Percentiles rank a stretch among this genome's conserved stretches.
These are phyloP conservation scores for Cebidichthys violaceus DNA, from an alignment of 2,113 vertebrate species.

Conservation along the genomic window DNA sequence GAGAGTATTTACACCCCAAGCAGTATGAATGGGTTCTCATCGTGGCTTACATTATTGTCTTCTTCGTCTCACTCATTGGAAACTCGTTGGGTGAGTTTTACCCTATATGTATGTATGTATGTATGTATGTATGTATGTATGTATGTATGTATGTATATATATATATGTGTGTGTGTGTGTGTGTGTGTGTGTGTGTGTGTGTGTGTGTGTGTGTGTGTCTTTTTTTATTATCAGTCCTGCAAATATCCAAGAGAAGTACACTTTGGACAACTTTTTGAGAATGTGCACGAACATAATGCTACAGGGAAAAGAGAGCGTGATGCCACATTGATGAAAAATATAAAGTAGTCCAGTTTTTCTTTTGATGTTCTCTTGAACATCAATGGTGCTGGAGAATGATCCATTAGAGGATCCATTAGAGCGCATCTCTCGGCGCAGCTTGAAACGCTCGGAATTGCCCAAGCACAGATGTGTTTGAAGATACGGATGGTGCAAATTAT, in stretches of 20 bases:
- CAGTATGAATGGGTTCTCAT: conserved; percentile 98
- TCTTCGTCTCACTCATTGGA: conserved; percentile 93
- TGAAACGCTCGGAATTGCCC: not conserved
- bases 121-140: no score
- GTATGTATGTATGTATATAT: no score
- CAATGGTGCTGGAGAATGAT: conserved; percentile 10
- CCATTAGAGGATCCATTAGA: not conserved
- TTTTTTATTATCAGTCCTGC: not conserved
- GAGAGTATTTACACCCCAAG: conserved; percentile 94
- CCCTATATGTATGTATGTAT: not conserved
- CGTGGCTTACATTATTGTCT: conserved; percentile 93
- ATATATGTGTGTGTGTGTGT: no score
- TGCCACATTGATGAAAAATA: not conserved
- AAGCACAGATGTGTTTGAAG: conserved; percentile 18
- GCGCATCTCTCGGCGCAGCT: not conserved
- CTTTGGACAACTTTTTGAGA: not conserved
- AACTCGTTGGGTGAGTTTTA: conserved; percentile 93
- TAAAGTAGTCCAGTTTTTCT: not conserved
- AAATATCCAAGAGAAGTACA: not conserved
- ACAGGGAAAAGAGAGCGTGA: not conserved
- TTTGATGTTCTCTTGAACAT: conserved; percentile 8
- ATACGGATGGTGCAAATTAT: not conserved
- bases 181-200: no score
- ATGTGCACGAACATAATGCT: not conserved
- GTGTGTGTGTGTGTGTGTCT: no score